phyloP scores from a whole-genome alignment of 2,888 invertebrate species.

The Lycocerus yunnanus region DNA sequence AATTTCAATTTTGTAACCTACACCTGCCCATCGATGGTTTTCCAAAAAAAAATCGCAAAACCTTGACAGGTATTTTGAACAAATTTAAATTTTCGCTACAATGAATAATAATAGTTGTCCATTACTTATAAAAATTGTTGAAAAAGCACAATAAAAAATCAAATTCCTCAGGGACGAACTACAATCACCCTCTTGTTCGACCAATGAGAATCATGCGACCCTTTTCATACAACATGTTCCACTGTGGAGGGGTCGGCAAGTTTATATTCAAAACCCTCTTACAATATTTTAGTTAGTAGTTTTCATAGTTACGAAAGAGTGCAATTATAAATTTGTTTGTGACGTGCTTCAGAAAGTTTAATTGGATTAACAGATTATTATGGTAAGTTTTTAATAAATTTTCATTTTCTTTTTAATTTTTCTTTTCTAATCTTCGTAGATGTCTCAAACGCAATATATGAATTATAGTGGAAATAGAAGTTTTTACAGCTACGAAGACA shows the following conservation, averaged over 20 bases:
- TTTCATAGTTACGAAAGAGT: slow-evolving; percentile 28
- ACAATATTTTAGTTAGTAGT: slow-evolving; percentile 41
- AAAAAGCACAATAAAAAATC: neutral
- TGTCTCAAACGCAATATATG: slow-evolving; percentile 13
- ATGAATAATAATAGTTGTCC: neutral
- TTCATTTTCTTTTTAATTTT: neutral
- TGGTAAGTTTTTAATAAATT: neutral
- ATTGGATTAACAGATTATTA: neutral
- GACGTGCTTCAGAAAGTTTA: neutral
- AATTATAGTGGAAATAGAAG: slow-evolving; percentile 28
- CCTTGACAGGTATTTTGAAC: neutral
- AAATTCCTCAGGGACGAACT: neutral
- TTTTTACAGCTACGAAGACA: slow-evolving; percentile 57
- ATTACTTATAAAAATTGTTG: neutral
- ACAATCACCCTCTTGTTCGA: neutral
- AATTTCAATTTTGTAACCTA: neutral
- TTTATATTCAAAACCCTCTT: slow-evolving; percentile 50
- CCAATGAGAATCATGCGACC: slow-evolving; percentile 22
- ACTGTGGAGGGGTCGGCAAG: slow-evolving; percentile 43
- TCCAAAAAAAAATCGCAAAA: neutral
- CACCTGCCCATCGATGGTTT: neutral
- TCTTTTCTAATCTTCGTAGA: slow-evolving; percentile 12
- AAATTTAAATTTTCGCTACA: neutral
- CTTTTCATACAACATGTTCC: slow-evolving; percentile 6
- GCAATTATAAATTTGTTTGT: slow-evolving; percentile 21